Conservation (phyloP, 2,888 invertebrate species). For the Epinotia brunnichana region DNA sequence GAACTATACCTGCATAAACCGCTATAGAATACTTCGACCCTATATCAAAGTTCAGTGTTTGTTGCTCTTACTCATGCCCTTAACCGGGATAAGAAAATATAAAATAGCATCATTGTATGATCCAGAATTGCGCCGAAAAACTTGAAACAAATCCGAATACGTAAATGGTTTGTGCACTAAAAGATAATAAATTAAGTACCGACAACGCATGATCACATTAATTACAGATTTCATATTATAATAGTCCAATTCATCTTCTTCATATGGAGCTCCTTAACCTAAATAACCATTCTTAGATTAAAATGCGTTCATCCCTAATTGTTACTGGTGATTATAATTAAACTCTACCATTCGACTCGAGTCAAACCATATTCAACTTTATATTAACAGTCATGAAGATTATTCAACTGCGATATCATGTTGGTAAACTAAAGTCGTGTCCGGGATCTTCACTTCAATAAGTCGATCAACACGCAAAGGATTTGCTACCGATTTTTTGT, state of each 20-base stretch:
- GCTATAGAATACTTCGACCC: background rate
- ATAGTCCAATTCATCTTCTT: slow-evolving; percentile 29
- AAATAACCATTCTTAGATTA: slow-evolving; percentile 26
- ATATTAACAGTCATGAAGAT: slow-evolving; percentile 44
- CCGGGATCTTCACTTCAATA: slow-evolving; percentile 78
- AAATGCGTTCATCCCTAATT: slow-evolving; percentile 36
- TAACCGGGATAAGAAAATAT: background rate
- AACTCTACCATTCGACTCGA: background rate
- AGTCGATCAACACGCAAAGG: slow-evolving; percentile 70
- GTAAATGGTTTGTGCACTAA: background rate
- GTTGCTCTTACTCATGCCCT: background rate
- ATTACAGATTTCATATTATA: slow-evolving; percentile 31
- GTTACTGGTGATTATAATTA: slow-evolving; percentile 53
- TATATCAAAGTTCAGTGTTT: background rate
- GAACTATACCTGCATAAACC: no score
- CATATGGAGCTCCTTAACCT: slow-evolving; percentile 30
- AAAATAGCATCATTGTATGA: background rate
- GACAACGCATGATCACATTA: slow-evolving; percentile 13
- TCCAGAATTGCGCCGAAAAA: background rate
- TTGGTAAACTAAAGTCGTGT: slow-evolving; percentile 46
- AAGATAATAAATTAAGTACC: background rate
- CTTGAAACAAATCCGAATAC: background rate
- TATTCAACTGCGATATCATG: background rate
- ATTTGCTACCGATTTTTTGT: slow-evolving; percentile 60
- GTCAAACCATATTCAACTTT: slow-evolving; percentile 47